Evolutionary conservation across 2,888 invertebrate species (phyloP), one percentile per base, ranked within the genome.

Genomic region (Lordiphosa fenestrarum): DNA sequence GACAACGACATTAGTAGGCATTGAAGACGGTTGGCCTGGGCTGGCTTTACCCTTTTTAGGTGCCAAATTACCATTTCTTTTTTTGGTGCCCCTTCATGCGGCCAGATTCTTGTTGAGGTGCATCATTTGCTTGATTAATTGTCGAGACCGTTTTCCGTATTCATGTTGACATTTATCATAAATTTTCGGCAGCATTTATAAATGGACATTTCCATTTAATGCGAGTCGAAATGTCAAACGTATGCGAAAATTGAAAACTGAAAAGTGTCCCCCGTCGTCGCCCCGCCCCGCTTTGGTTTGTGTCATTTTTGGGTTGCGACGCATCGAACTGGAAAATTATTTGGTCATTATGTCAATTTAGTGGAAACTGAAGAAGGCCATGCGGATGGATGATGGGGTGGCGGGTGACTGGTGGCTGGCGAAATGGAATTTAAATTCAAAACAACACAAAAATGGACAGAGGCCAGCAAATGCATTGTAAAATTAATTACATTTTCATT

Each of bases 261-360:
- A 35, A 35, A 19, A 35, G 38, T 33, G 4, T 3, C 36, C 56
- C 42, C 2, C n/a, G 10, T n/a, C n/a, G 6, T 7, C 35, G 12
- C 10, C 7, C n/a, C 23, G 13, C 0, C 5, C 0, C 9, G 1
- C 25, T 37, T 37, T 13, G 7, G 30, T 25, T 25, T 25, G 25
- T 41, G 42, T 46, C 48, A 51, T 13, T 60, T 44, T 13, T 47
- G 4, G 30, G 50, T 41, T 42, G 49, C 36, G 61, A 58, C 56
- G 67, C 80, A 82, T 54, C 73, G 60, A 75, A 73, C 73, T 82
- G 80, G 80, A 78, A 82, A 78, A 78, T 82, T 73, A 78, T 73
- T 82, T 78, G 83, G 83, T 75, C 83, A 78, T 82, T 78, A 78
- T 82, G 83, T 78, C 77, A 78, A 72, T 75, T 78, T 60, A 69